Evolutionary conservation across 2,797 vertebrate genomes (phyloP), one percentile per base, ranked within the genome.

Genomic region (Manis javanica): DNA sequence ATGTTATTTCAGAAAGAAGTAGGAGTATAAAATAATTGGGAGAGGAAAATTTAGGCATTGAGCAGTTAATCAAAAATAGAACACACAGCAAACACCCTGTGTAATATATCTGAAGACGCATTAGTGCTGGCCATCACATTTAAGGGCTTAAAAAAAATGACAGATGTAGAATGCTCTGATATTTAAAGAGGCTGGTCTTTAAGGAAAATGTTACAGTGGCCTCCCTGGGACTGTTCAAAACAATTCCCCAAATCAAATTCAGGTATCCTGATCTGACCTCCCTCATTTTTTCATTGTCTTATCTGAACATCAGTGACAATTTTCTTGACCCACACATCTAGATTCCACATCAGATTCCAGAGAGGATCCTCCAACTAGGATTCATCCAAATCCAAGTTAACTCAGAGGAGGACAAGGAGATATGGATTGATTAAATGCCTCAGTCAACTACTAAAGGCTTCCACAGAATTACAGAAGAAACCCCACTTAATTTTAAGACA

Each of bases 341-440:
- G 9, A 92, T 88, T 88, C 21, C 78, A 79, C 77, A 94, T 18
- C 74, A 63, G 7, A 92, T 88, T 88, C 21, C 74, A 79, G 82
- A 94, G 7, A 78, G 24, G 12, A 94, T n/a, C 10, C 34, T 46
- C 3, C 14, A 68, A 72, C 1, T 2, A 55, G 11, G 2, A 85
- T 57, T 85, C 23, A 72, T 34, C 15, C 29, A 82, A 88, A 64
- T 78, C n/a, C 21, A 90, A 84, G 31, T 12, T 57, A 92, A 49
- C 13, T 77, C 19, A 37, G 6, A 74, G 57, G 3, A 29, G 34
- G 53, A 21, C 42, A 94, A 75, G 11, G 31, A 72, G 2, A 42
- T n/a, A 34, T 49, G 49, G 29, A 42, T 72, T 82, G 37, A 74
- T 78, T 39, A 94, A 95, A 78, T n/a, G 7, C 3, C 53, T 37